Conservation (phyloP, 2,888 invertebrate species). For the Saturnia japonica region DNA sequence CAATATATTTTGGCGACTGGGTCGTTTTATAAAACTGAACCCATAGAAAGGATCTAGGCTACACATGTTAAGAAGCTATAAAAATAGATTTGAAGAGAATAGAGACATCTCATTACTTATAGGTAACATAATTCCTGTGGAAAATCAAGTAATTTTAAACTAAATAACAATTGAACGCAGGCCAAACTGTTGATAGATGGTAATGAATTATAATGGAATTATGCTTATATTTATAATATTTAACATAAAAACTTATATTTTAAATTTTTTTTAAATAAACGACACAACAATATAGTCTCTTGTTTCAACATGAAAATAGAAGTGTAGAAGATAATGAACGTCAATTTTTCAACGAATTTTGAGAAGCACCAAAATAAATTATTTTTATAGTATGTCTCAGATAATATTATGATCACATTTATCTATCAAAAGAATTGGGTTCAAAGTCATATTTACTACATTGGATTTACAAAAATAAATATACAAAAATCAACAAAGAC, state of each 20-base stretch:
- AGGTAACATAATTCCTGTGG: no score
- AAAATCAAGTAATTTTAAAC: no score
- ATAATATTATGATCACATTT: neutral
- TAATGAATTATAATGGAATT: neutral
- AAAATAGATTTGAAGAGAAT: no score
- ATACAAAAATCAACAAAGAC: neutral
- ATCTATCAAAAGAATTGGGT: neutral
- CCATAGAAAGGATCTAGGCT: no score
- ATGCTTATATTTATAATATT: neutral
- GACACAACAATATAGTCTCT: no score
- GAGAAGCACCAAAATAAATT: neutral
- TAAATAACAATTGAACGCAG: no score
- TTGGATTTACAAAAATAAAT: neutral
- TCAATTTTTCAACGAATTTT: neutral
- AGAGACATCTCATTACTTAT: no score
- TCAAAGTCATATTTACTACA: constrained; percentile 1
- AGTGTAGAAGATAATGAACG: neutral
- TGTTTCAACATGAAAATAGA: neutral
- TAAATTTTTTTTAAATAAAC: no score
- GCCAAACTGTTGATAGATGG: neutral
- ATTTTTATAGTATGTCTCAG: neutral
- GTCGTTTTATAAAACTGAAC: no score
- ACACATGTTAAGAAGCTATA: no score
- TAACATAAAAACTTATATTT: no score
- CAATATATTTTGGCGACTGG: no score